These are phyloP conservation scores for Cecropterus lyciades DNA, from an alignment of 1,140 invertebrate species.

Conservation along the genomic window DNA sequence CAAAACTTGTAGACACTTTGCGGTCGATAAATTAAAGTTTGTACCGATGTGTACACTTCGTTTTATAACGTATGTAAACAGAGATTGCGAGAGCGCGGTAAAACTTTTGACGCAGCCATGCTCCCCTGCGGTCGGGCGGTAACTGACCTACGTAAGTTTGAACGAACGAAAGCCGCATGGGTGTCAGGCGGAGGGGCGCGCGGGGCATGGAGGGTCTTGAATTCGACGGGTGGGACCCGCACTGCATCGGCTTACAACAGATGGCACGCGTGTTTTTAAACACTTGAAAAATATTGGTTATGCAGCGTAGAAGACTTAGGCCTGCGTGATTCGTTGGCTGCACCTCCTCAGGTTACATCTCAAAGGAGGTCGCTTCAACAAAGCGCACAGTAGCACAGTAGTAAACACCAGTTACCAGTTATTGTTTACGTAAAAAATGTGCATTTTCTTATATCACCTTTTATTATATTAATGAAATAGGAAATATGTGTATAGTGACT, in stretches of 20 bases:
- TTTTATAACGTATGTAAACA: slow-evolving; percentile 80
- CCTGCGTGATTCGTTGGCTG: slow-evolving; percentile 75
- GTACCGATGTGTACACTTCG: slow-evolving; percentile 63
- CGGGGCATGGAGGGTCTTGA: slow-evolving; percentile 57
- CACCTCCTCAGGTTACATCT: slow-evolving; percentile 72
- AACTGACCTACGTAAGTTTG: slow-evolving; percentile 85
- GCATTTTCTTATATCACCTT: no score
- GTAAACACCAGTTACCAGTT: not conserved
- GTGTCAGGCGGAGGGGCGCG: slow-evolving; percentile 62
- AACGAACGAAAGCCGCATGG: slow-evolving; percentile 83
- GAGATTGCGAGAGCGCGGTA: slow-evolving; percentile 73
- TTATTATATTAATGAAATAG: no score
- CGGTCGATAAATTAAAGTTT: slow-evolving; percentile 59
- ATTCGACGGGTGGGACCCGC: slow-evolving; percentile 73
- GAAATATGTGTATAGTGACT: no score
- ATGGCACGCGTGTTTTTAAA: slow-evolving; percentile 82
- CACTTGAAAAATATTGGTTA: slow-evolving; percentile 78
- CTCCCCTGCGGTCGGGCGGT: slow-evolving; percentile 83
- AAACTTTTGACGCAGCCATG: slow-evolving; percentile 82
- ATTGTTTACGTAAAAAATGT: no score
- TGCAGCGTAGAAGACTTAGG: slow-evolving; percentile 74
- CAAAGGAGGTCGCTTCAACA: slow-evolving; percentile 70
- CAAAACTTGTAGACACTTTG: slow-evolving; percentile 66
- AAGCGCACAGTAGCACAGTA: slow-evolving; percentile 54
- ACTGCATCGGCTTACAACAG: slow-evolving; percentile 80